phyloP scores from a whole-genome alignment of 2,797 vertebrate species.

The Enteromius anoplus region DNA sequence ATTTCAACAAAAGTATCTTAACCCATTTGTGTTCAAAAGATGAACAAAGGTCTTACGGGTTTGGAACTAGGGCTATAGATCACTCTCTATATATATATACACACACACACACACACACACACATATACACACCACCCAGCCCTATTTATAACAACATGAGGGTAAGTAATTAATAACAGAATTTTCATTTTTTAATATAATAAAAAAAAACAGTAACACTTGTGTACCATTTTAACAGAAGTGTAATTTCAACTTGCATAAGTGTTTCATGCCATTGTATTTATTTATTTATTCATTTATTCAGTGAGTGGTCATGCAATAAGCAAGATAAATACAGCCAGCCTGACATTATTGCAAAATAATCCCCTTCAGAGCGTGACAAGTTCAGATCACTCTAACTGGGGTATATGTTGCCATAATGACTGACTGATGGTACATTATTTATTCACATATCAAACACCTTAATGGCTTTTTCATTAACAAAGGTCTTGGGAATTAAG shows the following conservation, averaged over 20 bases:
- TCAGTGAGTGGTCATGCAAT: neutral
- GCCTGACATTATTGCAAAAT: neutral
- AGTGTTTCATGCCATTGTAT: neutral
- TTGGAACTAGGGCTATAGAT: too few species aligned
- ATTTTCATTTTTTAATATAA: neutral
- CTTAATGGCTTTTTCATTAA: conserved; percentile 52
- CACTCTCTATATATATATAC: too few species aligned
- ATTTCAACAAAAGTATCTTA: too few species aligned
- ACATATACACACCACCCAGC: too few species aligned
- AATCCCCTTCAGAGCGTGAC: neutral
- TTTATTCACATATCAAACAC: conserved; percentile 34
- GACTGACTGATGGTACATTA: neutral
- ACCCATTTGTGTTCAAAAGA: too few species aligned
- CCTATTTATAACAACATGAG: too few species aligned
- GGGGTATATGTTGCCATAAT: neutral
- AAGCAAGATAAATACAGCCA: neutral
- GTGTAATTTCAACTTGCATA: neutral
- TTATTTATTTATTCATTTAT: neutral
- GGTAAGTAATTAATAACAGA: too few species aligned
- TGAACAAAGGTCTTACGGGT: too few species aligned
- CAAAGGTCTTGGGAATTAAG: conserved; percentile 44
- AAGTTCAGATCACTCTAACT: neutral
- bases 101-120: too few species aligned
- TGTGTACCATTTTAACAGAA: neutral
- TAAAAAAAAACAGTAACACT: neutral